Conservation (phyloP, 2,113 vertebrate species). For the Sterrhoptilus dennistouni region DNA sequence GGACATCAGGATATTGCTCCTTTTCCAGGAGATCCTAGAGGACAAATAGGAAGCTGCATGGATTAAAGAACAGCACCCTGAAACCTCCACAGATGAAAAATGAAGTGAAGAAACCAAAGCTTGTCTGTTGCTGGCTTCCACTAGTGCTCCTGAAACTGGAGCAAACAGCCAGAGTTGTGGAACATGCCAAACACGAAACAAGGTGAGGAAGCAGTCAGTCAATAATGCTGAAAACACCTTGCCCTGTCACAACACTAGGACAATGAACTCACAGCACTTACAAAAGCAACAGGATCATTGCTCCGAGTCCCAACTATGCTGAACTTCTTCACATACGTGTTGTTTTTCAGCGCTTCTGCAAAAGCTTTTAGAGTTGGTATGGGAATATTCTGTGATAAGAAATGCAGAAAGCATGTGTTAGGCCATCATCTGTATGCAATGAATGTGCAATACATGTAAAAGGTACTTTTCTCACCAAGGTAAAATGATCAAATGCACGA, state of each 20-base stretch:
- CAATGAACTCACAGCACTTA: constrained; percentile 64
- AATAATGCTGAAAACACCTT: neutral
- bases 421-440: neutral
- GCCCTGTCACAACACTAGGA: neutral
- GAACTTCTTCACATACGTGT: constrained; percentile 89
- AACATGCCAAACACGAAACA: accelerated
- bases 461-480: neutral
- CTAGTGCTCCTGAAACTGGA: neutral
- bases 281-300: constrained; percentile 92
- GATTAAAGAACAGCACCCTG: neutral
- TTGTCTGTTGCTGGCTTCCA: neutral
- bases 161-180: neutral
- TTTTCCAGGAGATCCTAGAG: neutral
- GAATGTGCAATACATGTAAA: neutral
- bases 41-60: neutral
- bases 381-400: constrained; percentile 87
- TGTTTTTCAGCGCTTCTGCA: constrained; percentile 87
- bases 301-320: constrained; percentile 96
- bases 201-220: neutral
- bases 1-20: neutral
- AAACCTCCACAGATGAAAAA: neutral
- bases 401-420: neutral
- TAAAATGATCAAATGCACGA: neutral
- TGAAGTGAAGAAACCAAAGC: neutral
- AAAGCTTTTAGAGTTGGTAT: constrained; percentile 89